Evolutionary conservation across 1,140 invertebrate species (phyloP).

Genomic region (Eumeta japonica): DNA sequence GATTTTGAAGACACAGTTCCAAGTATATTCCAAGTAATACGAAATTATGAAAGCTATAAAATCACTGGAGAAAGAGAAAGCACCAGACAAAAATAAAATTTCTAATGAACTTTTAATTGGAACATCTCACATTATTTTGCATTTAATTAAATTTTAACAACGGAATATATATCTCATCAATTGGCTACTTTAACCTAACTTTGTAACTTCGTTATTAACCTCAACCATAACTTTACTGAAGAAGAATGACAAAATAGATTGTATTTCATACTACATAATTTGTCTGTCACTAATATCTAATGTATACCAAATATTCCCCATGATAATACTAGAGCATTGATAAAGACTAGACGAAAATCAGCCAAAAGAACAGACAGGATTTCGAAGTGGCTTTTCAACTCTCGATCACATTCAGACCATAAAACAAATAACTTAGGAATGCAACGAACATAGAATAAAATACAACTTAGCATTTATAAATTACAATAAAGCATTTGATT

Average conservation of each 20-base stretch:
- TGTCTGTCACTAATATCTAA: conserved; percentile 17
- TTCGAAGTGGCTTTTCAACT: conserved; percentile 13
- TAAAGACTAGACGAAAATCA: conserved; percentile 18
- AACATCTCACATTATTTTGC: conserved; percentile 7
- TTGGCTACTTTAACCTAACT: too few species aligned
- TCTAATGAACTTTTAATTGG: too few species aligned
- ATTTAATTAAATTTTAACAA: conserved; percentile 18
- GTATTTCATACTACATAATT: conserved; percentile 17
- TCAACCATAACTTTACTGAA: conserved; percentile 19
- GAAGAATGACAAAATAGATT: conserved; percentile 18
- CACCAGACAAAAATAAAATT: conserved; percentile 16
- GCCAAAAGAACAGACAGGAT: conserved; percentile 13
- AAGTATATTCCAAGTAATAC: conserved; percentile 11
- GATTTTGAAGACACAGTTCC: conserved; percentile 9
- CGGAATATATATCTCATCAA: conserved; percentile 12
- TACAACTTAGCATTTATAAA: conserved; percentile 14
- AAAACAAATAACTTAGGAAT: conserved; percentile 14
- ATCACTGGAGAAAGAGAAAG: conserved; percentile 16
- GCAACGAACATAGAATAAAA: conserved; percentile 10
- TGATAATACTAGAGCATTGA: conserved; percentile 14
- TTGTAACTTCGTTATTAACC: too few species aligned
- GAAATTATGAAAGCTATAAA: conserved; percentile 18
- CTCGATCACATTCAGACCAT: conserved; percentile 14
- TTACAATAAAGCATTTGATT: conserved; percentile 18
- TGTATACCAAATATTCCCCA: conserved; percentile 17